Evolutionary conservation across 2,113 vertebrate genomes (phyloP).

Genomic region (Litocranius walleri): DNA sequence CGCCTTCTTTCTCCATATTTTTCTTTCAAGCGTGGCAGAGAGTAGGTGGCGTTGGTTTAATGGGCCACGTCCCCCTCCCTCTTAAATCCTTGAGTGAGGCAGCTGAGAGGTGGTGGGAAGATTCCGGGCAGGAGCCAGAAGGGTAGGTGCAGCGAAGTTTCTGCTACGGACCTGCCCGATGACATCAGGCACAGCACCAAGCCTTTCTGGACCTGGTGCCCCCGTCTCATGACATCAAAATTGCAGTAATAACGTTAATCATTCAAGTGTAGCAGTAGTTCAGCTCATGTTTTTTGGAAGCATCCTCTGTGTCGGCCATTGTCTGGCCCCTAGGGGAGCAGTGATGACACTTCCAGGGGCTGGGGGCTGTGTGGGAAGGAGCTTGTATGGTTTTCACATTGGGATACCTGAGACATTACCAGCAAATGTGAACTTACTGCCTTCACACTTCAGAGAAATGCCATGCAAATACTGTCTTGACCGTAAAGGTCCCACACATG

Average conservation of each 20-base stretch:
- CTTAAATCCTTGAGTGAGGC: background rate
- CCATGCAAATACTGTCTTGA: background rate
- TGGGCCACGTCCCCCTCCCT: background rate
- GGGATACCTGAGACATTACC: accelerated
- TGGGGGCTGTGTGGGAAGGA: accelerated
- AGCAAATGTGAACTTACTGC: accelerated
- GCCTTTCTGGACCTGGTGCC: background rate
- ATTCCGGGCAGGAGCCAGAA: background rate
- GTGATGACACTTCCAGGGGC: background rate
- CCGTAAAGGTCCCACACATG: accelerated
- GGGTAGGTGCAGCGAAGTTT: background rate
- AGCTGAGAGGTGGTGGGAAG: background rate
- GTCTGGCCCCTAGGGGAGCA: background rate
- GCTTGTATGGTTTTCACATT: background rate
- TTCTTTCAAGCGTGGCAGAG: background rate
- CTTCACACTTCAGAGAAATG: background rate
- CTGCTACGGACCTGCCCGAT: accelerated
- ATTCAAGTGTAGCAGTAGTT: background rate
- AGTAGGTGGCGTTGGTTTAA: accelerated
- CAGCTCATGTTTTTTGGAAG: background rate
- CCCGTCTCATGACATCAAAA: accelerated
- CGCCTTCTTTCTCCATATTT: background rate
- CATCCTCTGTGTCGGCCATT: accelerated
- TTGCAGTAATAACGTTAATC: accelerated
- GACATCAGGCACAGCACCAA: accelerated